Evolutionary conservation across 2,113 vertebrate genomes (phyloP), one percentile per base, ranked within the genome.

Genomic region (Atractosteus spatula): DNA sequence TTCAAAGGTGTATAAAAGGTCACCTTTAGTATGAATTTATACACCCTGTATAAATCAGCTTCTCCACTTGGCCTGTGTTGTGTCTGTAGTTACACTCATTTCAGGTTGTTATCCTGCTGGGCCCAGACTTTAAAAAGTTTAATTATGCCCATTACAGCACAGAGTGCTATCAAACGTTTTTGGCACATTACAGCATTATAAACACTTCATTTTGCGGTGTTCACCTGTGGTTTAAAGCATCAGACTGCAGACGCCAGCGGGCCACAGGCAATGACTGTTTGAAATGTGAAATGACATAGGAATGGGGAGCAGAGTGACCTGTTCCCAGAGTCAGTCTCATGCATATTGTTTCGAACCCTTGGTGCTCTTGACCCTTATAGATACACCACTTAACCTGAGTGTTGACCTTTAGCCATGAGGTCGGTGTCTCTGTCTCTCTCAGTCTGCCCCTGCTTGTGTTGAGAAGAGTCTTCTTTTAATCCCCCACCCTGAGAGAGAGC

Each of bases 131-230:
- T 41, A 57, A 29, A 62, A 55, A 61, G 68, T 75, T 79, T 79
- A 76, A 82, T 83, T 78, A 76, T 45, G 69, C 69, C 59, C 72
- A 74, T 79, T 80, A 80, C 77, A 74, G 66, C 55, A 71, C 47
- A 68, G 74, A 73, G 66, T 71, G 79, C 77, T 77, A 83, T 80
- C 79, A 79, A 77, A 76, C 68, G 41, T 73, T 68, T 54, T 65
- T 5, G 61, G 63, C 56, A 66, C 65, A 80, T 81, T 77, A 83
- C 65, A 69, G 77, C 78, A 74, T 77, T 77, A 79, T 79, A 83
- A 83, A 81, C 81, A 83, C 77, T 77, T 70, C 7, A 57, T 64
- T 59, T 73, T 74, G 74, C 70, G 75, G 76, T 73, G 75, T 75
- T 70, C 77, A 82, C 78, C 81, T 80, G 81, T 74, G 78, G 61